A percentile compares a stretch with the other conserved stretches of the same genome.
phyloP scores from a whole-genome alignment of 2,113 vertebrate genomes.

The Lasiurus borealis region DNA sequence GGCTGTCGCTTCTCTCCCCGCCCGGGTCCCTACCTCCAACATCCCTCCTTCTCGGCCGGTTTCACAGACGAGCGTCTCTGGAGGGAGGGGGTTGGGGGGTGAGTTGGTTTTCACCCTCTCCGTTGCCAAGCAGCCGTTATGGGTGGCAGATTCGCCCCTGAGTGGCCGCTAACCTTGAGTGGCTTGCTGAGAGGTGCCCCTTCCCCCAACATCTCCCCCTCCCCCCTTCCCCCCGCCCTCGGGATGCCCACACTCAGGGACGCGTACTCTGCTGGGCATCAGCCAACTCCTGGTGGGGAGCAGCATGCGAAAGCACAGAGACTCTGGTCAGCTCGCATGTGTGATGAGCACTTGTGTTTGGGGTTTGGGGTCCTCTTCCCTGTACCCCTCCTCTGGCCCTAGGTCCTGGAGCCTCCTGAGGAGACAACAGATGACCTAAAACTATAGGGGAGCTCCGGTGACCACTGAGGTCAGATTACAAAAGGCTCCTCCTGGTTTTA shows the following conservation, averaged over 20 bases:
- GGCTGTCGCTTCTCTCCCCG: neutral
- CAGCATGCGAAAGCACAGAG: neutral
- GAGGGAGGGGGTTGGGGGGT: no score
- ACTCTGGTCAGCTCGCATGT: accelerated
- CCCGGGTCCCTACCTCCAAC: neutral
- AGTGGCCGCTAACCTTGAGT: accelerated
- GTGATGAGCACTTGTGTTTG: neutral
- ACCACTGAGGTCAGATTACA: neutral
- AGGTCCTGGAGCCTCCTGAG: neutral
- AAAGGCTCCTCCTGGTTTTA: neutral
- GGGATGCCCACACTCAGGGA: neutral
- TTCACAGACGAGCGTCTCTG: neutral
- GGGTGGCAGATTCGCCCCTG: neutral
- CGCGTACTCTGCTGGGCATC: neutral
- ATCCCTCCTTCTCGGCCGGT: neutral
- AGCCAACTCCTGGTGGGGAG: neutral
- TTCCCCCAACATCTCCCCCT: no score
- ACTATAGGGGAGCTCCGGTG: neutral
- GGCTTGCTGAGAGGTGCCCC: neutral
- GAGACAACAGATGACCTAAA: neutral
- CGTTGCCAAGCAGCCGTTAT: accelerated
- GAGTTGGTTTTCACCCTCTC: neutral
- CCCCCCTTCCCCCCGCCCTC: neutral
- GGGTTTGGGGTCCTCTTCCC: neutral
- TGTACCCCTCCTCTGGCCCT: neutral